Evolutionary conservation across 2,888 invertebrate species (phyloP).

Genomic region (Amblyjoppa fuscipennis): DNA sequence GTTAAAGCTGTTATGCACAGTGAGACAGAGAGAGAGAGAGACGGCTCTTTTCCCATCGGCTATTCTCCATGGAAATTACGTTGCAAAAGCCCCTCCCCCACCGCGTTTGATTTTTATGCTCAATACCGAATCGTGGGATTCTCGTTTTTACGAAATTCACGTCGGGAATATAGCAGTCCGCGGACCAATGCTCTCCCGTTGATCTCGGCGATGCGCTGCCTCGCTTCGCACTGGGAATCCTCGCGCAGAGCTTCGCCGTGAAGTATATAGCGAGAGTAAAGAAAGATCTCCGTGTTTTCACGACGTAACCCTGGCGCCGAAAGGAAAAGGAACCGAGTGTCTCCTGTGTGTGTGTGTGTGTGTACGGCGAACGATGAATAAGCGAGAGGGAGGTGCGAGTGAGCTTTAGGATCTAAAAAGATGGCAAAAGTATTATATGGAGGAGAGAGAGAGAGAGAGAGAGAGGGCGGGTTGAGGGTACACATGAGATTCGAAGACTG

Average conservation of each 20-base stretch:
- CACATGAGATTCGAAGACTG: constrained; percentile 61
- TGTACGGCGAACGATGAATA: constrained; percentile 36
- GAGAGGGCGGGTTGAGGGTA: constrained; percentile 1
- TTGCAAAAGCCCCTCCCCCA: background rate
- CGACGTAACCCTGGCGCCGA: constrained; percentile 37
- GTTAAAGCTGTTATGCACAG: constrained; percentile 60
- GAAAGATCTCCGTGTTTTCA: constrained; percentile 52
- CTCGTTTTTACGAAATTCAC: constrained; percentile 3
- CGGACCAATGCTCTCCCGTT: background rate
- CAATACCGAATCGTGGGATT: constrained; percentile 3
- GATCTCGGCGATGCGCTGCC: constrained; percentile 5
- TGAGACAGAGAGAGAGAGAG: constrained; percentile 18
- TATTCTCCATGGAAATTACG: constrained; percentile 48
- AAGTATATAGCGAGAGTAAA: constrained; percentile 8
- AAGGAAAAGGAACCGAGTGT: constrained; percentile 43
- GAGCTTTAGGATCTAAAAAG: constrained; percentile 41
- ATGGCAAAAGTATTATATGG: constrained; percentile 50
- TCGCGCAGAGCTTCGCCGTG: background rate
- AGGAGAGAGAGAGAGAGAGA: constrained; percentile 1
- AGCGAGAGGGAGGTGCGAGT: constrained; percentile 11
- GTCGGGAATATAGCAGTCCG: background rate
- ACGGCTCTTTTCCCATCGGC: constrained; percentile 37
- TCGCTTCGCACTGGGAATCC: background rate
- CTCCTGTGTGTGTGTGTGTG: too few relatives aligned
- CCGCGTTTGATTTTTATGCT: constrained; percentile 28